Conservation (phyloP, 2,888 invertebrate species). For the Diplazon laetatorius region DNA sequence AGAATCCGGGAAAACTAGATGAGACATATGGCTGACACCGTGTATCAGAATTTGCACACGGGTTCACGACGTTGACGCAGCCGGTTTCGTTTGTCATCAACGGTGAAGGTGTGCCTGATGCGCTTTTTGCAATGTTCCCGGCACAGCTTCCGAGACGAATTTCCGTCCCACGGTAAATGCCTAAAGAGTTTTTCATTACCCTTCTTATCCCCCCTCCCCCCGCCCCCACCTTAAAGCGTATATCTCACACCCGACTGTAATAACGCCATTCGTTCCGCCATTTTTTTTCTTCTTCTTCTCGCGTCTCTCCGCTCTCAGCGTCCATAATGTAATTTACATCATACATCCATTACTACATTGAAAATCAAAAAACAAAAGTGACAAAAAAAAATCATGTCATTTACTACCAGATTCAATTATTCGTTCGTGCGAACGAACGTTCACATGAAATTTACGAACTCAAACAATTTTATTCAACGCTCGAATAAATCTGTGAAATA, state of each 20-base stretch:
- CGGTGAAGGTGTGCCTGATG: not conserved
- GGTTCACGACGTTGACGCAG: constrained; percentile 5
- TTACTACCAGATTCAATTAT: no score
- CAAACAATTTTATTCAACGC: no score
- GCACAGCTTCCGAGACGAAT: constrained; percentile 14
- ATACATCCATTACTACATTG: no score
- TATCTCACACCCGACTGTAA: not conserved
- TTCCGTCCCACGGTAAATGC: constrained; percentile 32
- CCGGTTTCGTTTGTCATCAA: constrained; percentile 29
- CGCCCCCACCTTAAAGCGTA: no score
- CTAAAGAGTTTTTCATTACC: constrained; percentile 12
- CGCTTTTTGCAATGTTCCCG: constrained; percentile 15
- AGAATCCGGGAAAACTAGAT: no score
- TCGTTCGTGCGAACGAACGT: no score
- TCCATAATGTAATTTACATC: no score
- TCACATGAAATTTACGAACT: no score
- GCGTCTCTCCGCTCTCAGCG: not conserved
- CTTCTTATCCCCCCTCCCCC: not conserved
- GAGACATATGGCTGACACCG: no score
- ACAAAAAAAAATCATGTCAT: no score
- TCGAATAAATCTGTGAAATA: not conserved
- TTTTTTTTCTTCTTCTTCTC: not conserved
- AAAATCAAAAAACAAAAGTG: no score
- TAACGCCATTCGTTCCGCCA: not conserved
- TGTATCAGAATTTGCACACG: no score